Percentiles rank a stretch among this genome's conserved stretches.
phyloP scores from a whole-genome alignment of 2,888 invertebrate genomes.

The Physocephala rufipes region DNA sequence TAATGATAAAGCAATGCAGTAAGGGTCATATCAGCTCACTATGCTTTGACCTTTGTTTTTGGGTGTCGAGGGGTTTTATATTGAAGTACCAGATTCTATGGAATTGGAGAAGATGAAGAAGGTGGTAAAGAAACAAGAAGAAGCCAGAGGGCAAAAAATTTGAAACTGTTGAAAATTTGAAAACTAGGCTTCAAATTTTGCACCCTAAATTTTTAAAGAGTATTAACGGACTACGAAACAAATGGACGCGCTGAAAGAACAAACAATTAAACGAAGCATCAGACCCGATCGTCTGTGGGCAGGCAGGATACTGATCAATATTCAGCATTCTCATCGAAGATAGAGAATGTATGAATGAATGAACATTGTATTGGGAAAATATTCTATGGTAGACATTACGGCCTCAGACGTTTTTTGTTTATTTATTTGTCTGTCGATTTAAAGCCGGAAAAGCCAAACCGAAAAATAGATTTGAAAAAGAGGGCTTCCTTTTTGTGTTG shows the following conservation, averaged over 20 bases:
- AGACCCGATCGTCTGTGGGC: not conserved
- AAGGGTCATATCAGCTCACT: not conserved
- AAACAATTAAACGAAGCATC: not conserved
- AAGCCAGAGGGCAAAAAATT: not conserved
- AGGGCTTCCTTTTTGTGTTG: slow-evolving; percentile 9
- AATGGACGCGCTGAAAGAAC: not conserved
- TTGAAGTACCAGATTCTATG: not conserved
- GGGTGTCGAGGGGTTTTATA: slow-evolving; percentile 1
- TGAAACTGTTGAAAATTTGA: not conserved
- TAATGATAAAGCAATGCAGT: too few relatives aligned
- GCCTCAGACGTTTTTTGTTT: not conserved
- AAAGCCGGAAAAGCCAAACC: slow-evolving; percentile 35
- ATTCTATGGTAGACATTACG: not conserved
- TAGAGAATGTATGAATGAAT: too few relatives aligned
- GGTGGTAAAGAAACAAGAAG: not conserved
- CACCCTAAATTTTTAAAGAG: slow-evolving; percentile 18
- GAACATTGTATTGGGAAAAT: too few relatives aligned
- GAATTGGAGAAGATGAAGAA: not conserved
- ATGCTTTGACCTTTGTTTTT: slow-evolving; percentile 10
- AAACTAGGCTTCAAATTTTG: not conserved
- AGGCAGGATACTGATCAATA: too few relatives aligned
- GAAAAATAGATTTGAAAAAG: slow-evolving; percentile 17
- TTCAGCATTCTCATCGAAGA: too few relatives aligned
- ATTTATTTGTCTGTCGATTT: slow-evolving; percentile 21
- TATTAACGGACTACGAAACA: slow-evolving; percentile 8